A percentile compares a stretch with the other conserved stretches of the same genome.
Conservation (phyloP, 2,113 vertebrate species). For the Meleagris gallopavo region DNA sequence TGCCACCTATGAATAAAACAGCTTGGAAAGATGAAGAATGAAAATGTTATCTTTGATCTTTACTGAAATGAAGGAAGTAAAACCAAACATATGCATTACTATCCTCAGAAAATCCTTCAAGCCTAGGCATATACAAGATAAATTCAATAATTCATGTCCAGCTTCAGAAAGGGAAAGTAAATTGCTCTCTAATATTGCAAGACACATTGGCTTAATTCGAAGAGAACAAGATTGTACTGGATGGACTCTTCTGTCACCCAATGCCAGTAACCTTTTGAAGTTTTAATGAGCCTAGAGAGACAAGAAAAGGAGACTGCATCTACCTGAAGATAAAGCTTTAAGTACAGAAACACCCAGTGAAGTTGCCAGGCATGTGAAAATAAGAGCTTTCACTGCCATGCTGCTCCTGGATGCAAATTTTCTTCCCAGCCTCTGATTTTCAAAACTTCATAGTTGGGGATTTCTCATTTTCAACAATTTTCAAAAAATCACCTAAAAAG, state of each 20-base stretch:
- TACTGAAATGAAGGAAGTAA: conserved; percentile 27
- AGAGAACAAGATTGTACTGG: not conserved
- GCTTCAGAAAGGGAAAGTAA: not conserved
- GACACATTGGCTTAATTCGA: not conserved
- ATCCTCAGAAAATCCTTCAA: conserved; percentile 12
- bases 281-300: not conserved
- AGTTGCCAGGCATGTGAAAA: not conserved
- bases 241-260: not conserved
- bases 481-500: not conserved
- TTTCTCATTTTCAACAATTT: not conserved
- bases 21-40: not conserved
- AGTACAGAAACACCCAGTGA: not conserved
- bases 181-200: conserved; percentile 5
- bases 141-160: conserved; percentile 41
- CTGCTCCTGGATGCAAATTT: not conserved
- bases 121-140: not conserved
- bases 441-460: not conserved
- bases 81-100: not conserved
- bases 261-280: not conserved
- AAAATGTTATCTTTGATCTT: conserved; percentile 21
- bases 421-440: not conserved
- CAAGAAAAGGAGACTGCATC: not conserved
- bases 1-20: not conserved
- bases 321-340: not conserved
- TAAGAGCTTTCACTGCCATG: not conserved